phyloP scores from a whole-genome alignment of 2,888 invertebrate species.

The Sicus ferrugineus region DNA sequence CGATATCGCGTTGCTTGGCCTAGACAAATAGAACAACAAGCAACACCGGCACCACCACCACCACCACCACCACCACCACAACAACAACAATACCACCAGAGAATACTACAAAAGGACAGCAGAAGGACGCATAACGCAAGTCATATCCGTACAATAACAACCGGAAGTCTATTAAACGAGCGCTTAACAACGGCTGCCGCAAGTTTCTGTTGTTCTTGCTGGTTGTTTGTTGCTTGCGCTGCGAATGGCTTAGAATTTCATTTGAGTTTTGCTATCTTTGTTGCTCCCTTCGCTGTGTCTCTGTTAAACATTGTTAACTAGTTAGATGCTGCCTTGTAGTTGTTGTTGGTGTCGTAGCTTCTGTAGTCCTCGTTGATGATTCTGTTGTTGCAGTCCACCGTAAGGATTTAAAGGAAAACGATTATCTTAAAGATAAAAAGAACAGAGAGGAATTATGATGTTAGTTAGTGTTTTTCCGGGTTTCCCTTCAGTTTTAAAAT shows the following conservation, averaged over 20 bases:
- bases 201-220: slow-evolving; percentile 16
- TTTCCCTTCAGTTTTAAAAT: too few relatives aligned
- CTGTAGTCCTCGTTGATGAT: slow-evolving; percentile 15
- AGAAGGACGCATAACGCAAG: too few relatives aligned
- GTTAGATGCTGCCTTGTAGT: too few relatives aligned
- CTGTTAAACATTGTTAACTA: background rate
- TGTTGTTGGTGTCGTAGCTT: background rate
- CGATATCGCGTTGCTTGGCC: background rate
- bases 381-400: too few relatives aligned
- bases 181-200: slow-evolving; percentile 13
- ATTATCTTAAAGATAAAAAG: too few relatives aligned
- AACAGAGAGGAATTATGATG: too few relatives aligned
- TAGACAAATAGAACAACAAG: background rate
- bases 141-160: background rate
- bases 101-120: background rate
- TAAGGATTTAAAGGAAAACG: too few relatives aligned
- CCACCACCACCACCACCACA: background rate
- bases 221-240: slow-evolving; percentile 5
- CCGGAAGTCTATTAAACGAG: slow-evolving; percentile 19
- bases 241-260: too few relatives aligned
- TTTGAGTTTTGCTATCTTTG: background rate
- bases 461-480: too few relatives aligned
- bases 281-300: background rate
- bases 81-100: background rate
- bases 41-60: background rate